Evolutionary conservation across 2,797 vertebrate genomes (phyloP).

Genomic region (Epinephelus malabaricus): DNA sequence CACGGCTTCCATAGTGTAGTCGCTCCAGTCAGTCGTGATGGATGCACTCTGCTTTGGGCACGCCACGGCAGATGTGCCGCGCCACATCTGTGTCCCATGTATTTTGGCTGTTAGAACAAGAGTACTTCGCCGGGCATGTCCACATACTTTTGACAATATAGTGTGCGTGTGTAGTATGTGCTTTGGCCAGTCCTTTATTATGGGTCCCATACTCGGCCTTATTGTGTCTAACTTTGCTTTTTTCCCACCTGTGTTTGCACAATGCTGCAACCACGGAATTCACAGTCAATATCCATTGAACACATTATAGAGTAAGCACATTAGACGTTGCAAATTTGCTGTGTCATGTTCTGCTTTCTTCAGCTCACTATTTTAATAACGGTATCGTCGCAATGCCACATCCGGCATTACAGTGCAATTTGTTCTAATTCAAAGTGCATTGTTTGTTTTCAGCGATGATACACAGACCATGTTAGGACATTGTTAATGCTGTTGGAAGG

Average conservation of each 20-base stretch:
- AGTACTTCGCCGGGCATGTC: background rate
- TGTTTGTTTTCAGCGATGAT: slow-evolving; percentile 20
- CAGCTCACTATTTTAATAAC: slow-evolving; percentile 49
- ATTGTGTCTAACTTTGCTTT: slow-evolving; percentile 8
- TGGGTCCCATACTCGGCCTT: background rate
- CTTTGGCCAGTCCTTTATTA: background rate
- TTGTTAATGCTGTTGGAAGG: slow-evolving; percentile 11
- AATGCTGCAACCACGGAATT: slow-evolving; percentile 25
- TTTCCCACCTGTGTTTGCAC: slow-evolving; percentile 23
- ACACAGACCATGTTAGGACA: slow-evolving; percentile 1
- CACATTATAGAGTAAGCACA: slow-evolving; percentile 48
- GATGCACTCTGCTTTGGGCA: too few species aligned
- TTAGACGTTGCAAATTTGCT: slow-evolving; percentile 49
- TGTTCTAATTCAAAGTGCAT: slow-evolving; percentile 35
- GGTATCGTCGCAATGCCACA: slow-evolving; percentile 8
- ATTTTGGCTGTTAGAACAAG: background rate
- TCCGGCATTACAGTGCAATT: slow-evolving; percentile 29
- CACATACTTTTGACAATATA: background rate
- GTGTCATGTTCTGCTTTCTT: slow-evolving; percentile 46
- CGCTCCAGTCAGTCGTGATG: too few species aligned
- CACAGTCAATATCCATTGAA: slow-evolving; percentile 45
- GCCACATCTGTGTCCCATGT: too few species aligned
- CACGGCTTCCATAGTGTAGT: too few species aligned
- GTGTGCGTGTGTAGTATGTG: too few species aligned
- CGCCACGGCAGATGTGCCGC: too few species aligned